Percentiles rank a stretch among this genome's conserved stretches.
These are phyloP conservation scores for Rousettus madagascariensis DNA, from an alignment of 2,797 vertebrate genomes.

Conservation along the genomic window DNA sequence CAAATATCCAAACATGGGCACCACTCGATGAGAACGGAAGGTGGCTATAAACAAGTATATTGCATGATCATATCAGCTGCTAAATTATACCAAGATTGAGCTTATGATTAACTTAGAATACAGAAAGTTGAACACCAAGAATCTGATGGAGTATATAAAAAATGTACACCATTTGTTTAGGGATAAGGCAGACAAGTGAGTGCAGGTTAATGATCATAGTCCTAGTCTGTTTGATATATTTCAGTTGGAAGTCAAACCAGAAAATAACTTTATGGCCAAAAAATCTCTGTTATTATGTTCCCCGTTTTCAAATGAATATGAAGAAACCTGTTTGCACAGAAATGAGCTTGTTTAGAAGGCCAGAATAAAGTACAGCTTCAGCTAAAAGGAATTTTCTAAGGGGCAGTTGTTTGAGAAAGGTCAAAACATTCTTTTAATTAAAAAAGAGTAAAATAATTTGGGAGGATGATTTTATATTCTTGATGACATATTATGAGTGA, in stretches of 20 bases:
- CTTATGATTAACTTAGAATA: background rate
- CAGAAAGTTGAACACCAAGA: background rate
- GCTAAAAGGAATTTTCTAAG: conserved; percentile 55
- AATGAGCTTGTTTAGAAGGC: conserved; percentile 56
- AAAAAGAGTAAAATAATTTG: conserved; percentile 69
- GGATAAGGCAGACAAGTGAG: background rate
- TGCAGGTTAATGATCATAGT: background rate
- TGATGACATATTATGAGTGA: conserved; percentile 58
- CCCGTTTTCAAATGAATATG: conserved; percentile 44
- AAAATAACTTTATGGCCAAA: conserved; percentile 32
- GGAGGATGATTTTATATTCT: conserved; percentile 60
- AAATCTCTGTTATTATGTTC: background rate
- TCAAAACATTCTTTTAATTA: conserved; percentile 68
- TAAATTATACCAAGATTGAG: background rate
- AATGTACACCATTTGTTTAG: background rate
- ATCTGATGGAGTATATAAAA: background rate
- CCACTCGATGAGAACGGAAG: background rate
- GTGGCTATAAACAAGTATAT: background rate
- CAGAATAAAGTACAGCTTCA: conserved; percentile 44
- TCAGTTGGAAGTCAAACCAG: conserved; percentile 43
- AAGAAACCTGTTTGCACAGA: conserved; percentile 33
- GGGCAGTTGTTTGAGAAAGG: conserved; percentile 59
- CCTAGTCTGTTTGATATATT: background rate
- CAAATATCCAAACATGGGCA: background rate
- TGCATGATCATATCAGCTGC: background rate